Evolutionary conservation across 2,797 vertebrate genomes (phyloP), one percentile per base, ranked within the genome.

Genomic region (Sebastes kiyomatsui): DNA sequence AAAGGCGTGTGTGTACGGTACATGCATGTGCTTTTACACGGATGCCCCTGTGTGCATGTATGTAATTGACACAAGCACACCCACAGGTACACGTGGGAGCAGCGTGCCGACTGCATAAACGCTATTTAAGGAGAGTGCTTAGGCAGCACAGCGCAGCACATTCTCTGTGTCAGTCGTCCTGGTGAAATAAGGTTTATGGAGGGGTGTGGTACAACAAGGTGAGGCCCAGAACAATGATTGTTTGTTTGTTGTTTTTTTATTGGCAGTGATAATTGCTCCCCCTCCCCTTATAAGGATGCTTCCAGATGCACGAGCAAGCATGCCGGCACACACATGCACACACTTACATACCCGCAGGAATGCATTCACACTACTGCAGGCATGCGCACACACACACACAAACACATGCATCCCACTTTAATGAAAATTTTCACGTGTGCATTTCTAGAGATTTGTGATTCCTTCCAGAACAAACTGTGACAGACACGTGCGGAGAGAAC

Each of bases 211-310:
- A 72, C 75, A 81, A 85, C 89, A 94, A 94, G 94, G 93, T 94
- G 92, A 94, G 93, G 88, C 88, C 77, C 86, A 90, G 93, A 94
- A 96, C 93, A 95, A 94, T 92, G 93, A 93, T 92, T 93, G 90
- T 91, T 94, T 95, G 91, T 92, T 94, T 95, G 94, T 95, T 96
- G 92, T 94, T 91, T 72, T 94, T 96, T 96, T 95, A 95, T 95
- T 94, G 91, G 88, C 84, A 74, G 88, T 91, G 90, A 94, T 95
- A 95, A 96, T 96, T 94, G 90, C 82, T 87, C 86, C 87, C 92
- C 91, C 90, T 85, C 85, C 90, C 82, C 79, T 85, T 80, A 7
- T 33, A 82, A 91, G 84, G 87, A 92, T 89, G 88, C 87, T 81
- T 93, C 81, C 72, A 85, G 79, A 90, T 86, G 74, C 20, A 68